Evolutionary conservation across 2,888 invertebrate species (phyloP).

Genomic region (Aphodius sticticus): DNA sequence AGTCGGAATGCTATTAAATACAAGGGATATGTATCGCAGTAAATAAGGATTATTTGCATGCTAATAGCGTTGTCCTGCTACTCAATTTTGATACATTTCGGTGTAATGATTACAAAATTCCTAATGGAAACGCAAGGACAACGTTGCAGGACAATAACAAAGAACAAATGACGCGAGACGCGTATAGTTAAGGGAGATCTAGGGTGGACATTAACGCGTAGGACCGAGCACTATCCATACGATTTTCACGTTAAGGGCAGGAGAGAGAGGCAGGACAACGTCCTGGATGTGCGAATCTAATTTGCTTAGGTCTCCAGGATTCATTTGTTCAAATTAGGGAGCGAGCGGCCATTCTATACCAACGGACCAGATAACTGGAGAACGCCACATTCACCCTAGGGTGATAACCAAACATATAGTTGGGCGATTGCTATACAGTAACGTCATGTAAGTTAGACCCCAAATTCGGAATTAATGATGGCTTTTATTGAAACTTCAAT

Average conservation of each 20-base stretch:
- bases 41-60: no score
- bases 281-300: conserved; percentile 65
- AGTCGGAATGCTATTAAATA: no score
- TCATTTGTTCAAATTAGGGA: conserved; percentile 73
- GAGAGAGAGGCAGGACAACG: background rate
- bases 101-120: no score
- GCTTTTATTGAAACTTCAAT: conserved; percentile 75
- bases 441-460: conserved; percentile 55
- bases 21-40: no score
- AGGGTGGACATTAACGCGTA: background rate
- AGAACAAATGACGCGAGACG: conserved; percentile 43
- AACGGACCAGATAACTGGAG: conserved; percentile 27
- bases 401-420: background rate
- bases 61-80: no score
- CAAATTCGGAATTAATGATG: conserved; percentile 72
- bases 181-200: conserved; percentile 42
- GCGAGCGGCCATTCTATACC: conserved; percentile 50
- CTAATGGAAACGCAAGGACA: no score
- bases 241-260: background rate
- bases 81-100: no score
- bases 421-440: conserved; percentile 49
- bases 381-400: conserved; percentile 31
- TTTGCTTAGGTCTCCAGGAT: conserved; percentile 70
- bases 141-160: conserved; percentile 18
- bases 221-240: background rate